Base-by-base conservation (phyloP, 2,888 invertebrate species). In the Melolontha melolontha region DNA sequence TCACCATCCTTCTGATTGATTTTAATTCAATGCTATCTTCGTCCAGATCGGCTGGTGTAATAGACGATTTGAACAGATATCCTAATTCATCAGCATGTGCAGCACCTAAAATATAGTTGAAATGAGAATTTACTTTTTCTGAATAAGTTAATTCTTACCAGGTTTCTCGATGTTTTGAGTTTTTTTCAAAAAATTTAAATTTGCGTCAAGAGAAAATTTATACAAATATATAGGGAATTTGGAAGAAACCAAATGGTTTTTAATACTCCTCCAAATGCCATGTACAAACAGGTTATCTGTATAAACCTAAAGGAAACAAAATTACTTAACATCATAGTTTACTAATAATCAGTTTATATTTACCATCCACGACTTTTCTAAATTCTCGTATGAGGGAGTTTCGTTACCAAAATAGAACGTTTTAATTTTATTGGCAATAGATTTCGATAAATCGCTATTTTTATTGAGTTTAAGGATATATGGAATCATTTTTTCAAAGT, bases 391-490 rank as follows among this genome's bases (percentile, higher is more conserved):
- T 1, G 79, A 77, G 1, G 84, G 79, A 54, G 81, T 78, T 39
- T 82, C 78, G 8, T 84, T 81, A 1, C 82, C 84, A 72, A 84
- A 86, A 74, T 86, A 86, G 8, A 80, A 77, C 12, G 83, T 70
- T 51, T 82, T 82, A 8, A 87, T 78, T 71, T 79, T 78, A 1
- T 79, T 74, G 1, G 85, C 86, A 39, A 83, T 78, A 22, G 49
- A 54, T 42, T 66, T 70, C 8, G 74, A 70, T 27, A 72, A 39
- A 44, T 72, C 69, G 74, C 69, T 82, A 74, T 67, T 79, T 75
- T 40, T 70, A 57, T 72, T 75, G 10, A 83, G 63, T 6, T 79
- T 74, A 2, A 83, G 75, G 67, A 81, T 79, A 1, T 70, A 64
- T 0, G 85, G 84, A 0, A 83, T 75, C 40, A 81, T 69, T 65